These are phyloP conservation scores for Automeris io DNA, from an alignment of 2,888 invertebrate genomes.

Conservation along the genomic window DNA sequence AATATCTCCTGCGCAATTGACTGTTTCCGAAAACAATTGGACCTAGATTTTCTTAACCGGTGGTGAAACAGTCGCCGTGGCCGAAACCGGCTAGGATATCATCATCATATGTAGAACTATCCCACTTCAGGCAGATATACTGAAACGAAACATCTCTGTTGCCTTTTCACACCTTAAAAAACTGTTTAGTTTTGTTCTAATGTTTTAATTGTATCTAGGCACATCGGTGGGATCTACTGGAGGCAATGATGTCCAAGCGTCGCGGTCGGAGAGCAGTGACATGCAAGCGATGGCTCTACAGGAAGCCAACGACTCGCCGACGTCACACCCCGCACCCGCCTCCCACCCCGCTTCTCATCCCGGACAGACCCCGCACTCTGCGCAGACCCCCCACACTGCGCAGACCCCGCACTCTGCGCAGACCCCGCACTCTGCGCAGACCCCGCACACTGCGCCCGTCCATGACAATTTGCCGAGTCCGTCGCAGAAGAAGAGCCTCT, in stretches of 20 bases:
- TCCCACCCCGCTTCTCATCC: constrained; percentile 17
- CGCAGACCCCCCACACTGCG: constrained; percentile 9
- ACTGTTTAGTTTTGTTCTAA: no score
- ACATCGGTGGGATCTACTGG: constrained; percentile 59
- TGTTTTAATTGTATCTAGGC: constrained; percentile 38
- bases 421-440: constrained; percentile 6
- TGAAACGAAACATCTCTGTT: no score
- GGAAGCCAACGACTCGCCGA: constrained; percentile 11
- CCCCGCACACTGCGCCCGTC: constrained; percentile 29
- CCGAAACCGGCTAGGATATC: no score
- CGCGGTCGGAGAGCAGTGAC: constrained; percentile 33
- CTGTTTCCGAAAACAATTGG: no score
- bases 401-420: constrained; percentile 16
- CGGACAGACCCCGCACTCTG: constrained; percentile 14
- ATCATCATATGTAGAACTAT: no score
- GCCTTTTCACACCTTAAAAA: no score
- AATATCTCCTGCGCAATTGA: no score
- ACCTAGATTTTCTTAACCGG: no score
- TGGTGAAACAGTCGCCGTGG: no score
- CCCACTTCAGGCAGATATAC: no score
- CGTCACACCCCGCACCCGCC: constrained; percentile 4
- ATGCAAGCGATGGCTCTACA: constrained; percentile 25
- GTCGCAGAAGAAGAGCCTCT: constrained; percentile 84
- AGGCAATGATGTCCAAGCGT: constrained; percentile 33
- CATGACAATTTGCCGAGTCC: constrained; percentile 77